phyloP scores from a whole-genome alignment of 2,113 vertebrate genomes.

The Brachyhypopomus occidentalis region DNA sequence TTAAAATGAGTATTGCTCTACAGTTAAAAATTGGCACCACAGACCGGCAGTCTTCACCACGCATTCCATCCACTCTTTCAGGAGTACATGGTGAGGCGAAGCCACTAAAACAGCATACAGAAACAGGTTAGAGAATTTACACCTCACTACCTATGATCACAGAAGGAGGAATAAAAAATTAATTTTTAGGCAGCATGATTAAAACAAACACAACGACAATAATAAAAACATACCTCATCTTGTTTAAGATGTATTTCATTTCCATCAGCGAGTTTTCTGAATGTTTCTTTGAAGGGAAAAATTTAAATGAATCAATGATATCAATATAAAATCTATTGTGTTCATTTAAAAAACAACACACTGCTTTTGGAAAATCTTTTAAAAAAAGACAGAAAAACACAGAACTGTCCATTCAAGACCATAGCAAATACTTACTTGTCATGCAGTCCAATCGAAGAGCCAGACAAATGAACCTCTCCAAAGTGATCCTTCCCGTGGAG shows the following conservation, averaged over 20 bases:
- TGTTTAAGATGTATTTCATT: constrained; percentile 29
- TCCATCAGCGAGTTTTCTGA: constrained; percentile 34
- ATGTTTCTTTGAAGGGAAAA: constrained; percentile 42
- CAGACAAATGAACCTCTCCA: constrained; percentile 45
- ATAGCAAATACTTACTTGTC: constrained; percentile 36
- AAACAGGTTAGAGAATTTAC: background rate
- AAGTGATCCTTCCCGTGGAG: constrained; percentile 37
- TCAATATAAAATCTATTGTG: too few relatives aligned
- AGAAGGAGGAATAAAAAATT: too few relatives aligned
- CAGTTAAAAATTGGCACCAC: too few relatives aligned
- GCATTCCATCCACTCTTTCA: background rate
- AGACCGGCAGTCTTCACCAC: too few relatives aligned
- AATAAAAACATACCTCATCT: constrained; percentile 40
- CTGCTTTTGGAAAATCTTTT: too few relatives aligned
- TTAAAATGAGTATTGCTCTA: too few relatives aligned
- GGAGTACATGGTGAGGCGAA: constrained; percentile 52
- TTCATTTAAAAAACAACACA: too few relatives aligned
- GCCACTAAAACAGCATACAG: constrained; percentile 43
- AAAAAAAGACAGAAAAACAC: background rate
- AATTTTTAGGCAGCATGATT: background rate
- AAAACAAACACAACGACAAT: background rate
- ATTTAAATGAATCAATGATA: background rate
- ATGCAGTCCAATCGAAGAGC: constrained; percentile 45
- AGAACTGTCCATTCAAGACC: background rate
- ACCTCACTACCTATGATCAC: too few relatives aligned